Conservation (phyloP, 92 coral and sea anemone species). For the Epizoanthus ramosus region DNA sequence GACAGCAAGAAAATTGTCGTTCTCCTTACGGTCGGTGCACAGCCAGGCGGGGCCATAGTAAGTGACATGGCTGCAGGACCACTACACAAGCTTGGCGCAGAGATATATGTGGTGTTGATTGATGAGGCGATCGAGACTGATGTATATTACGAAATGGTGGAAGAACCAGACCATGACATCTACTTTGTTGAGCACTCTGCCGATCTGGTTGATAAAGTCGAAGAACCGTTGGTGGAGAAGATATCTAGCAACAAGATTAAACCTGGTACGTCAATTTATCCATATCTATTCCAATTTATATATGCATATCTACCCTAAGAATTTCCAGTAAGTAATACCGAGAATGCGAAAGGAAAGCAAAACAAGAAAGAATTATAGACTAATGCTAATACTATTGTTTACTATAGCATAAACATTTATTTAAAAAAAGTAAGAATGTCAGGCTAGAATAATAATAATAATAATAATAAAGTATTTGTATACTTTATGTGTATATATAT, state of each 20-base stretch:
- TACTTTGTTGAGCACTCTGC: background rate
- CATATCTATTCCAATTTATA: too few species aligned
- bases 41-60: background rate
- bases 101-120: slow-evolving; percentile 22
- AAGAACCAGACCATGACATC: slow-evolving; percentile 1
- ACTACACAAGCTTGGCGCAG: slow-evolving; percentile 5
- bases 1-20: slow-evolving; percentile 14
- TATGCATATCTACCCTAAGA: too few species aligned
- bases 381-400: too few species aligned
- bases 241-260: background rate
- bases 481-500: too few species aligned
- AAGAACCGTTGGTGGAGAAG: background rate
- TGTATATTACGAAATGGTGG: slow-evolving; percentile 4
- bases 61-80: background rate
- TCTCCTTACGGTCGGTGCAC: slow-evolving; percentile 13
- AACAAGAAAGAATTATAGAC: too few species aligned
- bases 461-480: too few species aligned
- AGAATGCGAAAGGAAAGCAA: too few species aligned
- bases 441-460: too few species aligned
- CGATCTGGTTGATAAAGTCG: background rate
- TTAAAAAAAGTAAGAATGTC: too few species aligned
- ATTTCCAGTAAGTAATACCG: too few species aligned
- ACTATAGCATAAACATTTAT: too few species aligned
- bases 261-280: background rate
- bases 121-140: background rate